Evolutionary conservation across 2,113 vertebrate genomes (phyloP), one percentile per base, ranked within the genome.

Genomic region (Stigmatopora nigra): DNA sequence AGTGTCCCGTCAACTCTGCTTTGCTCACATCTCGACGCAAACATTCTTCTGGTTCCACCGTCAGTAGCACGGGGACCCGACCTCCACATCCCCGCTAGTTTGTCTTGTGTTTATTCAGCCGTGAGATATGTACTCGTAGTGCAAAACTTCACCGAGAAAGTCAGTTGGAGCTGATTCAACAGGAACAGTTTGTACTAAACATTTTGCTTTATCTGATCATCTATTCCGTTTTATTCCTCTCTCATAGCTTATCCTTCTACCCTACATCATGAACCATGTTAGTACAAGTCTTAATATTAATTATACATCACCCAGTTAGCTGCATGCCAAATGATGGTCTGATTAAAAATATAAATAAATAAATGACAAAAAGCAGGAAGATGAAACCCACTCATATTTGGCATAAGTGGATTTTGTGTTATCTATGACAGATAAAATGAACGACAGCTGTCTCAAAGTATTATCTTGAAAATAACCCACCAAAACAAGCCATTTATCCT

Each of bases 241-340:
- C 22, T 19, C 52, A 59, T 62, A 64, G 60, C 61, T 61, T 47
- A 78, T 77, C 48, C 64, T 79, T 49, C 35, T 77, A 75, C 83
- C 48, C 76, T 63, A 74, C 83, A 72, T 82, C 78, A 84, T 81
- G 74, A 83, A 71, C 68, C 64, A 55, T 20, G 12, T 61, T 69
- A 46, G 20, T 66, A 60, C 67, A 67, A 64, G 57, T 69, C 75
- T 77, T 81, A 62, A 70, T 62, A 78, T 83, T 76, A 80, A 84
- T 82, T 82, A 76, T 74, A 83, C 70, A 76, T 82, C 79, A 73
- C 58, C 76, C 70, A 83, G 82, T 84, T 88, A 84, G 76, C 78
- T 77, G 56, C 63, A 65, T 60, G 67, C 55, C 68, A 61, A 66
- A 71, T 52, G 68, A 74, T 81, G 73, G 82, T 82, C 83, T 80